Evolutionary conservation across 2,888 invertebrate species (phyloP), one percentile per base, ranked within the genome.

Genomic region (Onchidella celtica): DNA sequence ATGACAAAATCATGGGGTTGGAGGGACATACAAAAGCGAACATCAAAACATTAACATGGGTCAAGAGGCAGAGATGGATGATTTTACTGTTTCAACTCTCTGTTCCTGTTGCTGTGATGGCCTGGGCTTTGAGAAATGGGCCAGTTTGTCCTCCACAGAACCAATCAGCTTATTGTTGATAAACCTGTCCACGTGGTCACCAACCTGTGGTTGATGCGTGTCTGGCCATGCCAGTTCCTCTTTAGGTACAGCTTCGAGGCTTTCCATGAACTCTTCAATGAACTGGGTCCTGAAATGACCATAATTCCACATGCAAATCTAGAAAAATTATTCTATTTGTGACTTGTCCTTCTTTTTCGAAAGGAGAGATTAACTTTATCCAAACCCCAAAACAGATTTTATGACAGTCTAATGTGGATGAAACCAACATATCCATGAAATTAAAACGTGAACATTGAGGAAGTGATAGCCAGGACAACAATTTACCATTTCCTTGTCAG

Each of bases 211-310:
- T 72, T 88, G 86, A 1, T 83, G 85, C 27, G 84, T 78, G 24
- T 85, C 65, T 0, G 90, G 89, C 75, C 87, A 81, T 6, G 88
- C 85, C 2, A 91, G 85, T 17, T 87, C 86, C 70, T 88, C 87
- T 1, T 80, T 73, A 24, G 88, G 87, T 4, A 90, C 84, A 1
- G 85, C 77, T 14, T 89, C 87, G 74, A 91, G 69, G 55, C 88
- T 87, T 34, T 89, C 89, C 6, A 88, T 89, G 85, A 90, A 89
- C 76, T 89, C 88, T 77, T 91, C 89, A 6, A 90, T 88, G 87
- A 90, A 90, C 78, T 89, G 88, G 76, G 85, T 85, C 90, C 90
- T 90, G 55, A 24, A 38, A n/a, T 21, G 55, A 47, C 55, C n/a
- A n/a, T n/a, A n/a, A n/a, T n/a, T n/a, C 47, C 6, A 47, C 47